Evolutionary conservation across 2,113 vertebrate species (phyloP), one percentile per base, ranked within the genome.

Genomic region (Narcine bancroftii): DNA sequence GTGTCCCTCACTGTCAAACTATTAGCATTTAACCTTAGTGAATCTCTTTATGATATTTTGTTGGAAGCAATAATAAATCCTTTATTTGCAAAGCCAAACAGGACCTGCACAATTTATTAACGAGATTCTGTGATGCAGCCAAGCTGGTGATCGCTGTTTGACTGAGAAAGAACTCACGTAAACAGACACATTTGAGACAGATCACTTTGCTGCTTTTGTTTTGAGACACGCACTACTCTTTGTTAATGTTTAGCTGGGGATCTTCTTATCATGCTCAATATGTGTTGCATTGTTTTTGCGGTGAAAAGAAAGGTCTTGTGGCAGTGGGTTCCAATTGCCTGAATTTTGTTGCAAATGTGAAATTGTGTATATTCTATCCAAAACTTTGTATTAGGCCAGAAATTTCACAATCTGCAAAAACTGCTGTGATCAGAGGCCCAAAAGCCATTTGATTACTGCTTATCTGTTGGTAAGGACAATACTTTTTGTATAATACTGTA

Each of bases 171-270:
- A 24, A 11, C 56, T 24, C 21, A 24, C 65, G 60, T 89, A 66
- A 89, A 36, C 19, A 7, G 36, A 6, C 60, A 42, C 85, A 42
- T 89, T 42, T 63, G 2, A 42, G 24, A 17, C 85, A 26, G 85
- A 42, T 42, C 36, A 39, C 33, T 89, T 63, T 89, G 60, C 21
- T 66, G 60, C 36, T 89, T 85, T 89, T 42, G 7, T 66, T 42
- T 36, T 42, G 53, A 89, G 36, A 89, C 87, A 39, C 6, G 9
- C 53, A 87, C 56, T 39, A 42, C 17, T 42, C 56, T 2, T 66
- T 42, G 60, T 89, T 89, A 89, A 66, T 89, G 60, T 89, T 89
- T 89, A 89, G 63, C 56, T 60, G 66, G 87, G 60, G 66, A 15
- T 60, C 26, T 66, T 65, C 26, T 83, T 39, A 66, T 26, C 0